Conservation (phyloP, 2,113 vertebrate genomes). For the Nothocercus julius region DNA sequence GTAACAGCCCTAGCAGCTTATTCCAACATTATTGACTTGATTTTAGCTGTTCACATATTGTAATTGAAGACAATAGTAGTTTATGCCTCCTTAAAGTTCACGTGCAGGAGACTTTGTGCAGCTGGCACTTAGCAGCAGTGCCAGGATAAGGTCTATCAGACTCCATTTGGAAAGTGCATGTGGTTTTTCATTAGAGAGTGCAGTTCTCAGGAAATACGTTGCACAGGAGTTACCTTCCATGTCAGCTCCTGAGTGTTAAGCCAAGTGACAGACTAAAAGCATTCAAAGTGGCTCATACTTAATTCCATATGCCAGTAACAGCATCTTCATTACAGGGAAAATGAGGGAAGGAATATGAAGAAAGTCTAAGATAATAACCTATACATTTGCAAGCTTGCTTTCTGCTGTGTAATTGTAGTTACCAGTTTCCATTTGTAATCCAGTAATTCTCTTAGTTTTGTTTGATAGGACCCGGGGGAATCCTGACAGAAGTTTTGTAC, state of each 20-base stretch:
- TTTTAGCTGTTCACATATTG: background rate
- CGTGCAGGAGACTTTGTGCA: background rate
- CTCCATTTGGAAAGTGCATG: background rate
- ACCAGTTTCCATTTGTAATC: background rate
- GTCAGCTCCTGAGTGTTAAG: slow-evolving; percentile 74
- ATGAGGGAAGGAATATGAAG: slow-evolving; percentile 3
- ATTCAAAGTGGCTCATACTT: slow-evolving; percentile 74
- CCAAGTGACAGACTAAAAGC: slow-evolving; percentile 77
- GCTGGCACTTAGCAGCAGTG: background rate
- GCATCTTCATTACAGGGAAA: slow-evolving; percentile 51
- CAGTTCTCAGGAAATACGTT: background rate
- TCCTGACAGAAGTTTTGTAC: background rate
- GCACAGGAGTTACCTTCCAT: slow-evolving; percentile 71
- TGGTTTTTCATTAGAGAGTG: background rate
- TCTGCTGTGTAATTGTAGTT: slow-evolving; percentile 12
- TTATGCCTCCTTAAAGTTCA: background rate
- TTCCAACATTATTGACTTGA: background rate
- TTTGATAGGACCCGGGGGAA: background rate
- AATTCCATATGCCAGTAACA: slow-evolving; percentile 77
- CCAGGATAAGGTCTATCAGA: background rate
- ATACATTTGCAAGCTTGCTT: slow-evolving; percentile 9
- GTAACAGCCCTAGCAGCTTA: background rate
- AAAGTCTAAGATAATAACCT: background rate
- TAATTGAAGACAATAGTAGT: background rate
- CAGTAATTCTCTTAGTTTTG: background rate